Evolutionary conservation across 2,797 vertebrate species (phyloP).

Genomic region (Percopsis omiscomaycus): DNA sequence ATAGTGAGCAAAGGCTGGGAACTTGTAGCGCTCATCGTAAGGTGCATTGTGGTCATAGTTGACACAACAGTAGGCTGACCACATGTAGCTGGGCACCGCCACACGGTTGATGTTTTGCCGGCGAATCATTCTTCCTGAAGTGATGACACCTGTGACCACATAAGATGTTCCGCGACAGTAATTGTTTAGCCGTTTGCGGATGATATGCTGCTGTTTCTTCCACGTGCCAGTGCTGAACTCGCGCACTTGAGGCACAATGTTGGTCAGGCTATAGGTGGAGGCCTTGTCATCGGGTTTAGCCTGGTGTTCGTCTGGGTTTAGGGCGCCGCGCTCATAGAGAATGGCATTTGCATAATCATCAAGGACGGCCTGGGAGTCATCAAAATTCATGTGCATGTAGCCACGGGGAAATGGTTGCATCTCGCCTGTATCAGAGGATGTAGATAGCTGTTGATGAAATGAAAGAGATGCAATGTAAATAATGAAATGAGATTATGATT

Average conservation of each 20-base stretch:
- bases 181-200: constrained; percentile 75
- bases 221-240: constrained; percentile 58
- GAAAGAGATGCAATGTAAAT: not conserved
- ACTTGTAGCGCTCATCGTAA: constrained; percentile 67
- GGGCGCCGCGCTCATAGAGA: constrained; percentile 62
- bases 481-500: not conserved
- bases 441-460: constrained; percentile 61
- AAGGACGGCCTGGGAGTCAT: constrained; percentile 69
- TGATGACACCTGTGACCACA: constrained; percentile 70
- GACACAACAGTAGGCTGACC: constrained; percentile 76
- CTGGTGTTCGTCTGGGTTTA: constrained; percentile 74
- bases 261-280: constrained; percentile 77
- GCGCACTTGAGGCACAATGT: constrained; percentile 65
- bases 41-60: constrained; percentile 72
- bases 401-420: constrained; percentile 73
- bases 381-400: constrained; percentile 67
- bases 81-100: constrained; percentile 69
- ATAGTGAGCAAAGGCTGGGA: constrained; percentile 71
- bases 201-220: constrained; percentile 54
- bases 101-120: constrained; percentile 68
- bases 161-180: constrained; percentile 71
- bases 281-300: constrained; percentile 67
- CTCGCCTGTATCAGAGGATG: constrained; percentile 60
- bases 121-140: constrained; percentile 68
- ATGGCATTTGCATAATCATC: constrained; percentile 71